A percentile compares a stretch with the other conserved stretches of the same genome.
Conservation (phyloP, 2,888 invertebrate genomes). For the Agrochola litura region DNA sequence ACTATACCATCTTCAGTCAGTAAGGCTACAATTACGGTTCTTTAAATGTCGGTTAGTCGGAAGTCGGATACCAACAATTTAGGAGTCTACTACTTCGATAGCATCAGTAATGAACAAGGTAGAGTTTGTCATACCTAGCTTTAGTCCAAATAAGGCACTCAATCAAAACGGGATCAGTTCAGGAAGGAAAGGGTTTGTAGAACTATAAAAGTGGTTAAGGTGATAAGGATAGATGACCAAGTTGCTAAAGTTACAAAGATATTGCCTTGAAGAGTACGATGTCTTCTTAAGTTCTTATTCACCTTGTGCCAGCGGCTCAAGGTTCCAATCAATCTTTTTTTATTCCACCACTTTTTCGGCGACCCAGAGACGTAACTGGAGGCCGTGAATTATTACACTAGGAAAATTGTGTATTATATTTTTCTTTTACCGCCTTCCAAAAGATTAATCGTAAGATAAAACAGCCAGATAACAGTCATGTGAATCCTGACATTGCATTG, state of each 20-base stretch:
- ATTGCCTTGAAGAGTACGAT: slow-evolving; percentile 75
- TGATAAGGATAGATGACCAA: slow-evolving; percentile 35
- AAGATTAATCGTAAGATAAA: slow-evolving; percentile 19
- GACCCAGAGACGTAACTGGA: slow-evolving; percentile 65
- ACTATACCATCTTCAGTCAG: slow-evolving; percentile 54
- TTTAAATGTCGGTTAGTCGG: slow-evolving; percentile 36
- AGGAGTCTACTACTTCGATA: slow-evolving; percentile 25
- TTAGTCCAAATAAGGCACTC: slow-evolving; percentile 22
- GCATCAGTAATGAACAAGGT: slow-evolving; percentile 35
- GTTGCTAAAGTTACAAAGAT: slow-evolving; percentile 42
- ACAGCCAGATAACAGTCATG: slow-evolving; percentile 26
- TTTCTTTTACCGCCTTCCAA: slow-evolving; percentile 36
- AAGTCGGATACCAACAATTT: slow-evolving; percentile 40
- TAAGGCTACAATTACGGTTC: slow-evolving; percentile 33
- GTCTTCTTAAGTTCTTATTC: slow-evolving; percentile 72
- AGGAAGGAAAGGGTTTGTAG: slow-evolving; percentile 44
- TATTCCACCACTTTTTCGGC: slow-evolving; percentile 69
- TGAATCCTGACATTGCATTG: slow-evolving; percentile 32
- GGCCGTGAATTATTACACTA: slow-evolving; percentile 56
- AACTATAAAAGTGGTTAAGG: slow-evolving; percentile 4
- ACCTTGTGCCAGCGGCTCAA: slow-evolving; percentile 73
- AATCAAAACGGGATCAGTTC: slow-evolving; percentile 41
- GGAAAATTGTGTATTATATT: slow-evolving; percentile 49
- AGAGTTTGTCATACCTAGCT: slow-evolving; percentile 14
- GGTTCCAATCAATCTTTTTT: slow-evolving; percentile 72